phyloP scores from a whole-genome alignment of 2,888 invertebrate genomes.

The Agelastica alni region DNA sequence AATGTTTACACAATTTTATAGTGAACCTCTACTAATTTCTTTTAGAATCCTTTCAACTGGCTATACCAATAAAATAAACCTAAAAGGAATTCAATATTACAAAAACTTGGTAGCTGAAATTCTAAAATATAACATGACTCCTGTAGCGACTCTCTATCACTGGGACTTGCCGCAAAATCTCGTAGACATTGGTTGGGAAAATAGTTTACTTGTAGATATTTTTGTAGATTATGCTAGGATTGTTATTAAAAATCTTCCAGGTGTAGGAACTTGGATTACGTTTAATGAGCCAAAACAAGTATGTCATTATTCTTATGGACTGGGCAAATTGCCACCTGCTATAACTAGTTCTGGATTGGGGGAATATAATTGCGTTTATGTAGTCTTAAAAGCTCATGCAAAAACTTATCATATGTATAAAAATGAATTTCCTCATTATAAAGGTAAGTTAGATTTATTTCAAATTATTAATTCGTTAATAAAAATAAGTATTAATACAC shows the following conservation, averaged over 20 bases:
- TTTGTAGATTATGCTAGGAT: slow-evolving; percentile 63
- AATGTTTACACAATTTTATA: too few species aligned
- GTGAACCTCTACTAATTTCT: too few species aligned
- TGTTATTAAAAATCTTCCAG: slow-evolving; percentile 56
- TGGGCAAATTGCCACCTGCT: slow-evolving; percentile 60
- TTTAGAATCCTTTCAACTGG: slow-evolving; percentile 71
- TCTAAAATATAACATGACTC: slow-evolving; percentile 60
- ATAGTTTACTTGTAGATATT: slow-evolving; percentile 63
- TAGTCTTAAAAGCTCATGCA: slow-evolving; percentile 69
- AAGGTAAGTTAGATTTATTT: too few species aligned
- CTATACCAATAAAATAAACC: slow-evolving; percentile 67
- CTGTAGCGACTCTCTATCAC: slow-evolving; percentile 68
- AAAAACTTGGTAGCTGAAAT: slow-evolving; percentile 74
- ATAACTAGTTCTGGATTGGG: slow-evolving; percentile 62
- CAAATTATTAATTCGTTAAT: too few species aligned
- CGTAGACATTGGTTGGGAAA: slow-evolving; percentile 66
- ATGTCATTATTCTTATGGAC: slow-evolving; percentile 59
- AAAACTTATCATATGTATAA: slow-evolving; percentile 68
- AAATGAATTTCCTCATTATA: slow-evolving; percentile 58
- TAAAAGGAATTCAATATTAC: slow-evolving; percentile 75
- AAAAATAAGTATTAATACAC: too few species aligned
- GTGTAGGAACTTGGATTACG: slow-evolving; percentile 65
- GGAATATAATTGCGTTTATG: slow-evolving; percentile 68
- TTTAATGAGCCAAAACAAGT: slow-evolving; percentile 64
- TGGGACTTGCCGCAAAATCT: slow-evolving; percentile 39